Conservation (phyloP, 2,888 invertebrate species). For the Alviniconcha strummeri region DNA sequence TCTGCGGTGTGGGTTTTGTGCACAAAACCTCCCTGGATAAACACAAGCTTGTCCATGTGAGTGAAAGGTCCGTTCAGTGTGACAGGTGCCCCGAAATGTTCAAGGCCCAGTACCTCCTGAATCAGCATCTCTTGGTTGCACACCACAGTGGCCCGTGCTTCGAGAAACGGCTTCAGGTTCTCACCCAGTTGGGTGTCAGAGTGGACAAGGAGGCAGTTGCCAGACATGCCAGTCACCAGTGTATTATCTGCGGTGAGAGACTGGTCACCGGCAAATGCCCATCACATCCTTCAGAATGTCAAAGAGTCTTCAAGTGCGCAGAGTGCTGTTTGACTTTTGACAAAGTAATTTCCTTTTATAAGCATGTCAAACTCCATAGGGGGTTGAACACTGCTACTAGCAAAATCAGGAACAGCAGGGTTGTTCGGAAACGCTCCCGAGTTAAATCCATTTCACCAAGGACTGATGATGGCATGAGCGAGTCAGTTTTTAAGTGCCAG, state of each 20-base stretch:
- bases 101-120: background rate
- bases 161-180: background rate
- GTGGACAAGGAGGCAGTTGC: background rate
- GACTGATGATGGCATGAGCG: no score
- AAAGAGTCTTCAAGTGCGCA: background rate
- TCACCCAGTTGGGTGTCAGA: background rate
- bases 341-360: background rate
- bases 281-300: background rate
- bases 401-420: background rate
- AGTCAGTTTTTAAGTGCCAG: no score
- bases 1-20: constrained; percentile 14
- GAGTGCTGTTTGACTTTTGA: background rate
- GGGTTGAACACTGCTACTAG: background rate
- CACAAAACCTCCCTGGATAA: background rate
- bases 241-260: background rate
- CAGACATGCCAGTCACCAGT: background rate
- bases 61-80: background rate
- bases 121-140: background rate
- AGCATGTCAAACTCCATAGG: constrained; percentile 1
- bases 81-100: background rate
- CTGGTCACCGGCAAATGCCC: background rate
- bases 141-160: background rate
- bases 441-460: background rate
- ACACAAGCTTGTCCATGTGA: background rate
- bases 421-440: background rate